A percentile compares a stretch with the other conserved stretches of the same genome.
These are phyloP conservation scores for Capitulum mitella DNA, from an alignment of 2,888 invertebrate genomes.

Conservation along the genomic window DNA sequence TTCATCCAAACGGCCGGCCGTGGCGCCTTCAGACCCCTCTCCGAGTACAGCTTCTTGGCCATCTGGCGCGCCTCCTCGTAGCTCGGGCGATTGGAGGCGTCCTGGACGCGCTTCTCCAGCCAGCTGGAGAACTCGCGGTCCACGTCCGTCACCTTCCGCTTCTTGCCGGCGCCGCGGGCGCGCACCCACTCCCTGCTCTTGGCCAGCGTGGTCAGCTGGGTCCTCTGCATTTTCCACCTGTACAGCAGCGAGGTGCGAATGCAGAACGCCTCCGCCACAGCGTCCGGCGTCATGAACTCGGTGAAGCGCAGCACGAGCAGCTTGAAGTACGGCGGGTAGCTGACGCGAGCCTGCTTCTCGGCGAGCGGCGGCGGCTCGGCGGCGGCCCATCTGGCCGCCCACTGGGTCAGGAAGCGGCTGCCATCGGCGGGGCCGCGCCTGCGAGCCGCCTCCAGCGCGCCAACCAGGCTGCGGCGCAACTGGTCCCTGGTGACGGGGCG, in stretches of 20 bases:
- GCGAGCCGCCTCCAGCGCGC: not conserved
- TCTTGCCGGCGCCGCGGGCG: not conserved
- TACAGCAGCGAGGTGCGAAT: not conserved
- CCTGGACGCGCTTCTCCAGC: not conserved
- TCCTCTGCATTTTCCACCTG: not conserved
- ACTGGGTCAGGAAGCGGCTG: not conserved
- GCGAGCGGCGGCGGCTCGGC: too few species aligned
- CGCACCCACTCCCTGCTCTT: not conserved
- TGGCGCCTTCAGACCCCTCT: not conserved
- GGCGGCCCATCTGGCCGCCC: not conserved
- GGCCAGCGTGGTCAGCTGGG: not conserved
- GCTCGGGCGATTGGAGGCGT: not conserved
- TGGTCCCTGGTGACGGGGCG: not conserved
- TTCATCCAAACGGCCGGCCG: not conserved
- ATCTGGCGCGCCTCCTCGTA: not conserved
- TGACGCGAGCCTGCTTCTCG: not conserved
- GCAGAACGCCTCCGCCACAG: not conserved
- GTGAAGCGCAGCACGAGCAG: conserved; percentile 2
- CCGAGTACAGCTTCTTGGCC: not conserved
- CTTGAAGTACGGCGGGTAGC: conserved; percentile 9
- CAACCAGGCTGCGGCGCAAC: not conserved
- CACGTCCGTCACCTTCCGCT: not conserved
- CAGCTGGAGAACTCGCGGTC: not conserved
- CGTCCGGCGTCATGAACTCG: not conserved
- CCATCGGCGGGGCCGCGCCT: not conserved